phyloP scores from a whole-genome alignment of 2,797 vertebrate species.

The Meriones psammophilus region DNA sequence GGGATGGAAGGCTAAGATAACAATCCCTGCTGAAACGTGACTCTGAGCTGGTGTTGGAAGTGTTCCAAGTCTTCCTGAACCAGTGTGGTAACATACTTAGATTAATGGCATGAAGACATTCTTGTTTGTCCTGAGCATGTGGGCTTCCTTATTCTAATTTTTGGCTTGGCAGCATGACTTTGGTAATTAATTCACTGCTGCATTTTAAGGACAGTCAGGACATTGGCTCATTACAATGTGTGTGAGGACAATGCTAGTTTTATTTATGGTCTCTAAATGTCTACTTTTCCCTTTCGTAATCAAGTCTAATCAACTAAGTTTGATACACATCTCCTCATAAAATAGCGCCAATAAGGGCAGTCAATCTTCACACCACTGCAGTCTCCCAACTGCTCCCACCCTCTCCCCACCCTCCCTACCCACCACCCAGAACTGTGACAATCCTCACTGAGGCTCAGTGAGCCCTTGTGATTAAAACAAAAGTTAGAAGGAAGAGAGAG shows the following conservation, averaged over 20 bases:
- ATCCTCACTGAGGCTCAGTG: background rate
- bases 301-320: background rate
- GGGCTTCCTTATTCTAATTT: slow-evolving; percentile 51
- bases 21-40: slow-evolving; percentile 43
- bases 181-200: background rate
- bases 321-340: slow-evolving; percentile 14
- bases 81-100: slow-evolving; percentile 66
- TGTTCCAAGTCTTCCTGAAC: slow-evolving; percentile 42
- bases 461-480: background rate
- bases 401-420: background rate
- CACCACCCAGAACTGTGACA: background rate
- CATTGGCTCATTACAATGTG: background rate
- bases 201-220: background rate
- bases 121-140: slow-evolving; percentile 23
- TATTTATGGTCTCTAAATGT: background rate
- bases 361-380: background rate
- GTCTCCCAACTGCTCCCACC: background rate
- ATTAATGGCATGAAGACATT: slow-evolving; percentile 45
- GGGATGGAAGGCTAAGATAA: slow-evolving; percentile 22
- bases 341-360: background rate
- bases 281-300: background rate
- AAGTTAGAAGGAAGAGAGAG: background rate
- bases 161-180: background rate
- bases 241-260: background rate
- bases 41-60: slow-evolving; percentile 10